Evolutionary conservation across 2,888 invertebrate species (phyloP).

Genomic region (Drosophila villosipedis): DNA sequence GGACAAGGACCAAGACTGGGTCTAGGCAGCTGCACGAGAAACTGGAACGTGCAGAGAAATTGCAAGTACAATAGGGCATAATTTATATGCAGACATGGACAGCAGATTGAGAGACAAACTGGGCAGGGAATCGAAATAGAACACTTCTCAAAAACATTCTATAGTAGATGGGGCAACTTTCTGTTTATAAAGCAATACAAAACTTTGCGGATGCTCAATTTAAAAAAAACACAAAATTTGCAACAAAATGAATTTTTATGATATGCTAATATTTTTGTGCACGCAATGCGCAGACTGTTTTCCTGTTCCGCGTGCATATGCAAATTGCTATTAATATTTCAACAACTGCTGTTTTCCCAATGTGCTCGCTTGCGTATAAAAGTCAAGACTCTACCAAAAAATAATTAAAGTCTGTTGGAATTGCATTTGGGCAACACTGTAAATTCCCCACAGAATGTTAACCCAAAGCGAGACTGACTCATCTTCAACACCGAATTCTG

Average conservation of each 20-base stretch:
- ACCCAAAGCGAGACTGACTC: not conserved
- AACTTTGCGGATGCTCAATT: conserved; percentile 78
- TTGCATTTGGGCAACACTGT: conserved; percentile 9
- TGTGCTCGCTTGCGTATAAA: conserved; percentile 24
- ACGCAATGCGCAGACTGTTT: conserved; percentile 34
- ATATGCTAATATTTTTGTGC: conserved; percentile 68
- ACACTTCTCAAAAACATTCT: conserved; percentile 41
- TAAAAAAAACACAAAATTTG: conserved; percentile 74
- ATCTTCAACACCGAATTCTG: conserved; percentile 12
- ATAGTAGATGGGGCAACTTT: conserved; percentile 34
- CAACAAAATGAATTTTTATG: conserved; percentile 79
- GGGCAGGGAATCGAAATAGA: conserved; percentile 56
- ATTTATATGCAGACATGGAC: conserved; percentile 78
- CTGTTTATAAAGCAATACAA: conserved; percentile 72
- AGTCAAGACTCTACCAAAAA: conserved; percentile 37
- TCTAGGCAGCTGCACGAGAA: conserved; percentile 48
- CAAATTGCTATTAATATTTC: conserved; percentile 48
- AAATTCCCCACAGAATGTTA: conserved; percentile 12
- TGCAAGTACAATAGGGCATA: conserved; percentile 71
- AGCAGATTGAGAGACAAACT: conserved; percentile 66
- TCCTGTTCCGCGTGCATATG: conserved; percentile 21
- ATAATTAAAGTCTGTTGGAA: conserved; percentile 56
- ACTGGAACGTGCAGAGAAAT: conserved; percentile 72
- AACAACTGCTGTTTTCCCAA: conserved; percentile 33
- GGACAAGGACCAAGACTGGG: conserved; percentile 10